These are phyloP conservation scores for Solenopsis invicta DNA, from an alignment of 1,140 invertebrate species.

Conservation along the genomic window DNA sequence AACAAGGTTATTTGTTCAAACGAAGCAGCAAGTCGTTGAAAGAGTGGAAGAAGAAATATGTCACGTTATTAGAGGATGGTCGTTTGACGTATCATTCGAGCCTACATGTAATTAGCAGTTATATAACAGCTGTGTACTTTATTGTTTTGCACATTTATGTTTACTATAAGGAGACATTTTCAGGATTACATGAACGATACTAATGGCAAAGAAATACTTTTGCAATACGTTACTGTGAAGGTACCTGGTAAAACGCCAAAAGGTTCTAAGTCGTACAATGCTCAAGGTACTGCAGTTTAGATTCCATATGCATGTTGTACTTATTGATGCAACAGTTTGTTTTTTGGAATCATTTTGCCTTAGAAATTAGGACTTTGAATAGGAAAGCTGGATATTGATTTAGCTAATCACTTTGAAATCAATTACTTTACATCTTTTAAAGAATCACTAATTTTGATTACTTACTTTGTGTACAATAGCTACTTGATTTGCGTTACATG, in stretches of 20 bases:
- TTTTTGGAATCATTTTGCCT: background rate
- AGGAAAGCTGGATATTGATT: no score
- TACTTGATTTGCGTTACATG: no score
- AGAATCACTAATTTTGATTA: no score
- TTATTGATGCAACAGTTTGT: background rate
- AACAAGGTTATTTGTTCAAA: conserved; percentile 99
- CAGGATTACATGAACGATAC: conserved; percentile 99
- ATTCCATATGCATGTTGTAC: background rate
- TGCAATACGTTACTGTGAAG: conserved; percentile 99
- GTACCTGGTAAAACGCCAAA: conserved; percentile 97
- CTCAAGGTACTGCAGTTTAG: conserved; percentile 81
- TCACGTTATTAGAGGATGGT: conserved; percentile 97
- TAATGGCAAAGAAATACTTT: conserved; percentile 98
- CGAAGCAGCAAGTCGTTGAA: conserved; percentile 97
- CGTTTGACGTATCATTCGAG: conserved; percentile 98
- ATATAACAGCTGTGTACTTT: background rate
- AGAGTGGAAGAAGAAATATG: conserved; percentile 99
- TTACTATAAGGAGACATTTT: conserved; percentile 59
- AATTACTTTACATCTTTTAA: no score
- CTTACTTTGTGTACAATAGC: no score
- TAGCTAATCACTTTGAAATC: no score
- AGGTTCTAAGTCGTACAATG: conserved; percentile 93
- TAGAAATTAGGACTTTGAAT: no score
- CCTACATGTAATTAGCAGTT: conserved; percentile 92
- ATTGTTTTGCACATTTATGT: conserved; percentile 44